Conservation (phyloP, 2,888 invertebrate species). For the Apodemia zela region DNA sequence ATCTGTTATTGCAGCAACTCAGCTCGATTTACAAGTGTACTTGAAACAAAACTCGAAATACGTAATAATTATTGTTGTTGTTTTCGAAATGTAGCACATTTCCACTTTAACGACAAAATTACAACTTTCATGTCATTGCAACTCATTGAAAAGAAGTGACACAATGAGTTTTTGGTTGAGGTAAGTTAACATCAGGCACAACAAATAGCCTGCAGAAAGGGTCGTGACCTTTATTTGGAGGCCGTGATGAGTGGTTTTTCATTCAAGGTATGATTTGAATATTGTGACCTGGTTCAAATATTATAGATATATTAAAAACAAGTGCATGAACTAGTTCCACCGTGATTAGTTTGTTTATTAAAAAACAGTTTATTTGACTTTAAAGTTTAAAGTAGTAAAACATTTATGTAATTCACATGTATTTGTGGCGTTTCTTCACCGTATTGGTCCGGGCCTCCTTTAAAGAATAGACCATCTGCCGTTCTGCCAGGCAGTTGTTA, state of each 20-base stretch:
- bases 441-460: too few species aligned
- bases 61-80: slow-evolving; percentile 27
- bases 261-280: slow-evolving; percentile 31
- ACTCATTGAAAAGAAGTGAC: slow-evolving; percentile 62
- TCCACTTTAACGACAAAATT: slow-evolving; percentile 58
- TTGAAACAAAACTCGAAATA: slow-evolving; percentile 10
- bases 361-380: too few species aligned
- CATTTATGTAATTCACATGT: too few species aligned
- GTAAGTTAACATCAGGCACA: slow-evolving; percentile 58
- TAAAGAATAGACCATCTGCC: too few species aligned
- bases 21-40: not conserved
- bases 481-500: too few species aligned
- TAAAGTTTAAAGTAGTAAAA: too few species aligned
- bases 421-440: too few species aligned
- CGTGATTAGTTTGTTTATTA: not conserved
- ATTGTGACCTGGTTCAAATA: slow-evolving; percentile 25
- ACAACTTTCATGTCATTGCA: slow-evolving; percentile 54
- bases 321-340: not conserved
- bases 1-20: slow-evolving; percentile 1
- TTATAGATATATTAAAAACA: slow-evolving; percentile 13
- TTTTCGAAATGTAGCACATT: slow-evolving; percentile 47
- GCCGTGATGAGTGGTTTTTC: slow-evolving; percentile 39
- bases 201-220: slow-evolving; percentile 67
- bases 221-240: slow-evolving; percentile 68
- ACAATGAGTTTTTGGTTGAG: slow-evolving; percentile 71